A percentile compares a stretch with the other conserved stretches of the same genome.
Conservation (phyloP, 1,140 invertebrate species). For the Solen grandis region DNA sequence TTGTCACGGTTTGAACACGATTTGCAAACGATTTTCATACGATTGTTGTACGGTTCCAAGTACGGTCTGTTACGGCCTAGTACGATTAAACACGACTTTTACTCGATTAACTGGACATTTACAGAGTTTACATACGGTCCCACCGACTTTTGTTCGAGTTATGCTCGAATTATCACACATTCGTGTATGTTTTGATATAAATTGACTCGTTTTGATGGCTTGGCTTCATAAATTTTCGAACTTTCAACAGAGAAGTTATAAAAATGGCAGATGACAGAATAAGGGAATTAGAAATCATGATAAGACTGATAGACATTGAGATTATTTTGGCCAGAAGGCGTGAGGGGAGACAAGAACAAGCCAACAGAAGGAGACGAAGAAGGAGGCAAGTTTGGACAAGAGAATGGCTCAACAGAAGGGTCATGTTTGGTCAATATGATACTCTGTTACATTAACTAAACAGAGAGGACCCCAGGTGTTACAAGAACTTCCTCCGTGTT, state of each 20-base stretch:
- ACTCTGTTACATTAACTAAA: constrained; percentile 48
- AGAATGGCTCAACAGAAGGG: constrained; percentile 44
- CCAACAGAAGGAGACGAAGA: constrained; percentile 82
- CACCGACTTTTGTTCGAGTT: neutral
- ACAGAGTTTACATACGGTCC: neutral
- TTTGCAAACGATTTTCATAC: neutral
- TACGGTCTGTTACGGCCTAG: neutral
- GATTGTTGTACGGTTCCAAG: neutral
- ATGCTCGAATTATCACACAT: neutral
- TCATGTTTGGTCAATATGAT: constrained; percentile 54
- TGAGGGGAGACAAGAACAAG: neutral
- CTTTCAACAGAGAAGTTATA: neutral
- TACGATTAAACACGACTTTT: neutral
- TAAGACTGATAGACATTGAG: constrained; percentile 21
- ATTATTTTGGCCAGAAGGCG: constrained; percentile 5
- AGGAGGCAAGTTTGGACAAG: constrained; percentile 15
- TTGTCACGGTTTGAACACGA: neutral
- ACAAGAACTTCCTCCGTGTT: constrained; percentile 51
- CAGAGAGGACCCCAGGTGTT: constrained; percentile 37
- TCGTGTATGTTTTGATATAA: neutral
- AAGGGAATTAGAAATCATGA: constrained; percentile 37
- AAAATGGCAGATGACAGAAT: constrained; percentile 13
- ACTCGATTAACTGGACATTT: neutral
- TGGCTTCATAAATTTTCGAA: neutral
- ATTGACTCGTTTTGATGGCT: neutral